Conservation (phyloP, 2,797 vertebrate species). For the Leuciscus waleckii region DNA sequence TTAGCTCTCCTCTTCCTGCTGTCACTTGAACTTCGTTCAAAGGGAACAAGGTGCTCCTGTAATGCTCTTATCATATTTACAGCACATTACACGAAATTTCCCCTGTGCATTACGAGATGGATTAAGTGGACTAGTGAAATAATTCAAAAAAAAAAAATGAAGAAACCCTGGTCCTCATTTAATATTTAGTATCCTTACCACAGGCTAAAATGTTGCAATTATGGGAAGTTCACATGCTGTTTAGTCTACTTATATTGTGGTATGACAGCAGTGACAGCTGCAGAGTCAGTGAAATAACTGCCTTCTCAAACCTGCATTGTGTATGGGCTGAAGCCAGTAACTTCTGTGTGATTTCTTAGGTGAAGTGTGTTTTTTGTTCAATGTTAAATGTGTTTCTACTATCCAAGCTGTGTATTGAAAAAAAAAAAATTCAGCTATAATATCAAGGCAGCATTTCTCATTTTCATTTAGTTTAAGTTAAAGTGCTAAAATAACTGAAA, state of each 20-base stretch:
- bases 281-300: slow-evolving; percentile 4
- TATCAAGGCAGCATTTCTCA: too few species aligned
- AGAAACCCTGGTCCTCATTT: slow-evolving; percentile 17
- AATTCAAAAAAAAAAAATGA: slow-evolving; percentile 43
- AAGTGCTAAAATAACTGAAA: too few species aligned
- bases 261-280: slow-evolving; percentile 9
- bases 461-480: too few species aligned
- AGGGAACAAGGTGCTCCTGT: slow-evolving; percentile 57
- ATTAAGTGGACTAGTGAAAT: slow-evolving; percentile 61
- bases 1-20: slow-evolving; percentile 42
- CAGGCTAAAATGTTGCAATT: slow-evolving; percentile 42
- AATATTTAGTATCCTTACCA: slow-evolving; percentile 45
- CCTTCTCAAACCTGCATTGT: neutral
- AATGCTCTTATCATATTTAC: slow-evolving; percentile 65
- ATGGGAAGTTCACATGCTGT: slow-evolving; percentile 35
- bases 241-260: slow-evolving; percentile 18
- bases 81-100: slow-evolving; percentile 62
- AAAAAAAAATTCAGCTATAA: neutral
- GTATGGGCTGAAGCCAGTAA: neutral
- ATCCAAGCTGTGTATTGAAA: neutral
- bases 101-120: slow-evolving; percentile 60
- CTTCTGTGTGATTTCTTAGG: neutral
- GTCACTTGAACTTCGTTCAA: slow-evolving; percentile 59
- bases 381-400: slow-evolving; percentile 8
- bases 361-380: neutral